Base-by-base conservation (phyloP, 2,113 vertebrate genomes). In the Cheilinus undulatus region DNA sequence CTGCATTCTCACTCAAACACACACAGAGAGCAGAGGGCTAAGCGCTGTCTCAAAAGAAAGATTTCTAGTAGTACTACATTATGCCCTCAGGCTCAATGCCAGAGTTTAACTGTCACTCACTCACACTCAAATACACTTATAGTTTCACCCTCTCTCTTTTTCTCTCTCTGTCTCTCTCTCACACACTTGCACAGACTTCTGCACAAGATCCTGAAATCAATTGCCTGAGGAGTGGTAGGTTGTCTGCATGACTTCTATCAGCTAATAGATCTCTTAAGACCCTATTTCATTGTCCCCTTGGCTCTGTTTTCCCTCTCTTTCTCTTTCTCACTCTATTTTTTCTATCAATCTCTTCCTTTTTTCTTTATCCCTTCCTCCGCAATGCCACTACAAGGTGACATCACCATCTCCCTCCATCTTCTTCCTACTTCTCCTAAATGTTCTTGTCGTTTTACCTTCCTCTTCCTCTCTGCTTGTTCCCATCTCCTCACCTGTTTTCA, bases 181-280 rank as follows among this genome's bases (percentile, higher is more conserved):
- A 52, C 54, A 43, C 56, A 48, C 60, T 52, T 69, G 51, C 45
- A 56, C 49, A 14, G 3, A 30, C 50, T 45, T 61, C 67, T 13
- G 13, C 74, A 78, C 76, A 59, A 60, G 63, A 78, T 67, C 62
- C 61, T 76, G 1, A 1, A 83, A 82, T 85, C 68, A 81, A 79
- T 77, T 54, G 72, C 80, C 74, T 57, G 48, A 66, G 58, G 70
- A 85, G 59, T 78, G 70, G 59, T 57, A 64, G 70, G 79, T 63
- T 81, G 71, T 76, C 77, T 80, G 80, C 59, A 52, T 82, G 82
- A 51, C 54, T 81, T 77, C 71, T 80, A 80, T 87, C 82, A 78
- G 72, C 78, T 77, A 71, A 81, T 73, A 79, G 58, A 71, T 78
- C 65, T 80, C 57, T 50, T 57, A 46, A 52, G 66, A 76, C 50